These are phyloP conservation scores for Merodon equestris DNA, from an alignment of 2,888 invertebrate genomes.

Conservation along the genomic window DNA sequence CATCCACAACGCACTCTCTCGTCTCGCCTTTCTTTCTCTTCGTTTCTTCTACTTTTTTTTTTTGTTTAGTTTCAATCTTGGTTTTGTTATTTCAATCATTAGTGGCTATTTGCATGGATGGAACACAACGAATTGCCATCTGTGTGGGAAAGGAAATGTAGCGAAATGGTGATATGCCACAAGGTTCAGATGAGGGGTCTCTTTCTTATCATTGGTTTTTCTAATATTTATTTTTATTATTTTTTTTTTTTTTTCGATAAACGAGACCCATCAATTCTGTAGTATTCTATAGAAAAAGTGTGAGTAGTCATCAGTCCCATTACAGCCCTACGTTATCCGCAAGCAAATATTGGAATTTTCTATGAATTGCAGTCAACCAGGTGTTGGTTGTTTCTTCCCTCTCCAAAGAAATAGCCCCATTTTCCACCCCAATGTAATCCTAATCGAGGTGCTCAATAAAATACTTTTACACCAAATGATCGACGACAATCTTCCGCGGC, in stretches of 20 bases:
- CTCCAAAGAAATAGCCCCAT: too few species aligned
- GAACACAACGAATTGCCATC: not conserved
- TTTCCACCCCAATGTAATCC: too few species aligned
- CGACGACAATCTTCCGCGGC: too few species aligned
- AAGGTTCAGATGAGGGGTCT: constrained; percentile 45
- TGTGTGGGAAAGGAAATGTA: constrained; percentile 49
- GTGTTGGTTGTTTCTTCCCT: constrained; percentile 4
- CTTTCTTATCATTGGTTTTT: constrained; percentile 23
- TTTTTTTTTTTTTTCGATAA: not conserved
- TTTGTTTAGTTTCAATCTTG: constrained; percentile 4
- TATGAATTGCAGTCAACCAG: too few species aligned
- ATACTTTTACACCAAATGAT: too few species aligned
- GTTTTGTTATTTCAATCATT: constrained; percentile 50
- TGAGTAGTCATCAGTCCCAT: too few species aligned
- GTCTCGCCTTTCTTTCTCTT: too few species aligned
- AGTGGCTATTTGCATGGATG: constrained; percentile 49
- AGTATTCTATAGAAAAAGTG: too few species aligned
- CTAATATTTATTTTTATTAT: not conserved
- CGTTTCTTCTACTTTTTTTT: constrained; percentile 1
- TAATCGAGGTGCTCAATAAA: too few species aligned
- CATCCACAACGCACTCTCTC: too few species aligned
- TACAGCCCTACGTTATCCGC: too few species aligned
- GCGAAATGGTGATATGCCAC: constrained; percentile 35
- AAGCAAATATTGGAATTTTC: too few species aligned
- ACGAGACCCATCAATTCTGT: not conserved